A percentile compares a stretch with the other conserved stretches of the same genome.
These are phyloP conservation scores for Brachionus asplanchnoidis DNA, from an alignment of 1,140 invertebrate species.

Conservation along the genomic window DNA sequence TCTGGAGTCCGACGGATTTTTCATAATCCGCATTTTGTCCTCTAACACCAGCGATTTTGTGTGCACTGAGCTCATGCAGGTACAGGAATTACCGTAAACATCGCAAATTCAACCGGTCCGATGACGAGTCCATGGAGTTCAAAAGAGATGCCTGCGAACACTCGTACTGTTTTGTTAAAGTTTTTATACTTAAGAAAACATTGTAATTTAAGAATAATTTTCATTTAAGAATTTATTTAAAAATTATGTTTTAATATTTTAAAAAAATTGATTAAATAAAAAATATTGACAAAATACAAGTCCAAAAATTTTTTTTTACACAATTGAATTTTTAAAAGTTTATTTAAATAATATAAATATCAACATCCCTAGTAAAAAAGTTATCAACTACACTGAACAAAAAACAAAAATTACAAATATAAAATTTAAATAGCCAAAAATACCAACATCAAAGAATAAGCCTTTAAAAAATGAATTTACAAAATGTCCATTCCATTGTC, in stretches of 20 bases:
- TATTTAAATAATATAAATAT: too few species aligned
- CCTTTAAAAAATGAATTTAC: too few species aligned
- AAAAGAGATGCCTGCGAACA: neutral
- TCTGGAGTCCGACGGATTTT: slow-evolving; percentile 59
- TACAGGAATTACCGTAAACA: slow-evolving; percentile 56
- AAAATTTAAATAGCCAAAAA: too few species aligned
- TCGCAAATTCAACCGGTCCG: slow-evolving; percentile 42
- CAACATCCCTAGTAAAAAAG: too few species aligned
- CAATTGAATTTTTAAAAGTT: too few species aligned
- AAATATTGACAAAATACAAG: too few species aligned
- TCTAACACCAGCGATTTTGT: slow-evolving; percentile 61
- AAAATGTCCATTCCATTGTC: too few species aligned
- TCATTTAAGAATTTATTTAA: neutral
- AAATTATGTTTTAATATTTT: neutral
- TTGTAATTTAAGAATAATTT: neutral
- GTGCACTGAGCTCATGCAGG: slow-evolving; percentile 59
- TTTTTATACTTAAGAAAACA: neutral
- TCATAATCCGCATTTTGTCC: slow-evolving; percentile 58
- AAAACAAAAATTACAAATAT: too few species aligned
- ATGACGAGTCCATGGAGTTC: neutral
- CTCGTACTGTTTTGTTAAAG: neutral
- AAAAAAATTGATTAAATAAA: neutral
- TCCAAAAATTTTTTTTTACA: too few species aligned
- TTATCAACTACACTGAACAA: too few species aligned
- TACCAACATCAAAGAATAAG: too few species aligned